Conservation (phyloP, 2,113 vertebrate species). For the Tupaia chinensis region DNA sequence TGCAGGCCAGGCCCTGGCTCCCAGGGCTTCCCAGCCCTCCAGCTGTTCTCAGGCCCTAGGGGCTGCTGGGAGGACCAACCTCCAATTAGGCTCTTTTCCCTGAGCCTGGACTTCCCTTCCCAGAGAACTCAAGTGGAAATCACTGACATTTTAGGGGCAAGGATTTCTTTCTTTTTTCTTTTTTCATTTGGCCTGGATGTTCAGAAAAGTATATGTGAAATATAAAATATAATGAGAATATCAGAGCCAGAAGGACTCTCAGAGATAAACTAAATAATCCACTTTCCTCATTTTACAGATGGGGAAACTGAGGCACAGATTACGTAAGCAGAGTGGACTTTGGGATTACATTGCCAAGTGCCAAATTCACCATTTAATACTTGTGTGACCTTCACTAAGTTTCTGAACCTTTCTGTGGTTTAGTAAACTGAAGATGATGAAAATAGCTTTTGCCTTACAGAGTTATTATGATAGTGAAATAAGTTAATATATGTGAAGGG, state of each 20-base stretch:
- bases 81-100: conserved; percentile 39
- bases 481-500: neutral
- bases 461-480: neutral
- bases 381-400: neutral
- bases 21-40: conserved; percentile 18
- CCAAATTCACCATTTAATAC: neutral
- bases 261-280: conserved; percentile 36
- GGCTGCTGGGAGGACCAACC: conserved; percentile 17
- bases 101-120: neutral
- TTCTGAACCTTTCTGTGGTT: conserved; percentile 1
- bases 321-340: neutral
- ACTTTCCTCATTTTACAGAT: neutral
- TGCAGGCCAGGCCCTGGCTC: neutral
- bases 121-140: conserved; percentile 69
- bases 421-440: conserved; percentile 22
- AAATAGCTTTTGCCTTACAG: neutral
- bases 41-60: conserved; percentile 61
- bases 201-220: conserved; percentile 42
- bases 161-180: neutral
- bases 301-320: neutral
- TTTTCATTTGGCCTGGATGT: conserved; percentile 31
- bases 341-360: conserved; percentile 12
- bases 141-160: conserved; percentile 71
- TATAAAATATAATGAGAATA: conserved; percentile 25
- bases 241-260: conserved; percentile 17